A percentile compares a stretch with the other conserved stretches of the same genome.
Evolutionary conservation across 2,888 invertebrate genomes (phyloP).

Genomic region (Timandra comae): DNA sequence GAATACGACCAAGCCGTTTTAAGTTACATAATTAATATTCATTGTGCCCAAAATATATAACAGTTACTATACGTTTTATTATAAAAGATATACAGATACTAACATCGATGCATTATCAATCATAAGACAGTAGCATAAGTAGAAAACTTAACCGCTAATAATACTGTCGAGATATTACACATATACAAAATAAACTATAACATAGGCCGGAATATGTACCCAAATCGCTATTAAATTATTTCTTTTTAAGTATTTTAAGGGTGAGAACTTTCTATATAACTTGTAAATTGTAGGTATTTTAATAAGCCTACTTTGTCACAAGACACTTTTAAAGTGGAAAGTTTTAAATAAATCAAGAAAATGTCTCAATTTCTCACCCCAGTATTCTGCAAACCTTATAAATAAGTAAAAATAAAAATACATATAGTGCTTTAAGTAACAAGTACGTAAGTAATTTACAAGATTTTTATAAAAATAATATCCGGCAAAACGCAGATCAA

Average conservation of each 20-base stretch:
- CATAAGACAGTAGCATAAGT: slow-evolving; percentile 47
- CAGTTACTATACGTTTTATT: slow-evolving; percentile 8
- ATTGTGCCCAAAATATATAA: slow-evolving; percentile 19
- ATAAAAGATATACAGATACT: slow-evolving; percentile 22
- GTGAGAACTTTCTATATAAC: no score
- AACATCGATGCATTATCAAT: slow-evolving; percentile 45
- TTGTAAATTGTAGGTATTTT: no score
- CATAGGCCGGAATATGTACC: slow-evolving; percentile 22
- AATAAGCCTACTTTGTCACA: no score
- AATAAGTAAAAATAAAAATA: slow-evolving; percentile 2
- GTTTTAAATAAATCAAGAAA: no score
- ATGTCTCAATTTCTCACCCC: no score
- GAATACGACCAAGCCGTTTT: slow-evolving; percentile 12
- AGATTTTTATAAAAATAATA: no score
- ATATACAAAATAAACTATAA: slow-evolving; percentile 9
- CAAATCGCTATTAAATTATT: no score
- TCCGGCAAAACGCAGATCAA: no score
- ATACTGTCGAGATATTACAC: slow-evolving; percentile 11
- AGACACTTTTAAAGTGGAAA: no score
- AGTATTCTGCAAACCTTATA: no score
- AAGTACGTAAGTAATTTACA: slow-evolving; percentile 13
- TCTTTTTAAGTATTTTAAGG: no score
- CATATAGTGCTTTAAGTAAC: slow-evolving; percentile 15
- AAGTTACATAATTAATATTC: slow-evolving; percentile 2
- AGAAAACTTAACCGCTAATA: slow-evolving; percentile 23